A percentile compares a stretch with the other conserved stretches of the same genome.
phyloP scores from a whole-genome alignment of 1,140 invertebrate species.

The Papilio aristodemus region DNA sequence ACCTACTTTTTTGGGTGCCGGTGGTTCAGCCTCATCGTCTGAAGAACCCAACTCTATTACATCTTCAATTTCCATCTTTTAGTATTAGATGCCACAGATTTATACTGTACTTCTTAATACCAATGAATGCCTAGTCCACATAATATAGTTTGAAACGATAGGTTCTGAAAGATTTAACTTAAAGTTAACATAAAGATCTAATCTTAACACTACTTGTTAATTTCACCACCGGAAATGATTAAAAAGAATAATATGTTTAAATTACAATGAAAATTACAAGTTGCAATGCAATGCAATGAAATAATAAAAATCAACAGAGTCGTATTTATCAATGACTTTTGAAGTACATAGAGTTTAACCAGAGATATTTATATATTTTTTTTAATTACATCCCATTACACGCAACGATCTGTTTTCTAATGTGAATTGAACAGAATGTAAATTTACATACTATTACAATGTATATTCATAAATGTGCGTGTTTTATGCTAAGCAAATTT shows the following conservation, averaged over 20 bases:
- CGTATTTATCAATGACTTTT: no score
- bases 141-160: neutral
- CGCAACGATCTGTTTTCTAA: no score
- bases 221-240: neutral
- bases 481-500: no score
- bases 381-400: no score
- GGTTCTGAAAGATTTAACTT: neutral
- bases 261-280: no score
- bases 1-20: slow-evolving; percentile 64
- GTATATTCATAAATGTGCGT: no score
- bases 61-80: slow-evolving; percentile 64
- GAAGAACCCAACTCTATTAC: slow-evolving; percentile 73
- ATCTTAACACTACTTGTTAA: neutral
- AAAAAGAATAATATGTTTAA: neutral
- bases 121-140: neutral
- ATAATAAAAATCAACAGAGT: no score
- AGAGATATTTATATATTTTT: no score
- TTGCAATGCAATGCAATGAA: no score
- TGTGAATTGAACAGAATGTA: no score
- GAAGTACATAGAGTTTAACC: no score
- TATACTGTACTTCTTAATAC: neutral
- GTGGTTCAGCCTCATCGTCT: slow-evolving; percentile 63
- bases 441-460: no score
- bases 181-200: neutral
- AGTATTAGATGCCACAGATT: slow-evolving; percentile 7